Conservation (phyloP, 2,888 invertebrate genomes). For the Yponomeuta sedellus region DNA sequence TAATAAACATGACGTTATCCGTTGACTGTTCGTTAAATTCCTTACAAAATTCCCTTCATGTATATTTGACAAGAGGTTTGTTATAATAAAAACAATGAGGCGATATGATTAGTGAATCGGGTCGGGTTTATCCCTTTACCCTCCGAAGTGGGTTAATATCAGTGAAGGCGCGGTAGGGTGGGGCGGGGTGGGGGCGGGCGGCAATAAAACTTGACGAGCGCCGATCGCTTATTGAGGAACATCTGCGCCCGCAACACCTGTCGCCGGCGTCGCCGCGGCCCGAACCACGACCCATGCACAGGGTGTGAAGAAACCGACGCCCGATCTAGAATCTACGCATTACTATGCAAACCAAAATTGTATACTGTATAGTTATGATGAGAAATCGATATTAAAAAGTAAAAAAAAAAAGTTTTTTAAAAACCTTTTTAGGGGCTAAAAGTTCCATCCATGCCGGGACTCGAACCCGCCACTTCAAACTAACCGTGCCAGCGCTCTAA, state of each 20-base stretch:
- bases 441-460: no score
- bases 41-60: background rate
- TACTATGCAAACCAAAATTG: no score
- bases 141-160: background rate
- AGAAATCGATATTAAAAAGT: no score
- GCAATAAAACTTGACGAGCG: conserved; percentile 21
- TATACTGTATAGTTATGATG: no score
- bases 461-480: no score
- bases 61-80: background rate
- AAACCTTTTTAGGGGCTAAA: no score
- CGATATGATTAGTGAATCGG: background rate
- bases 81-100: background rate
- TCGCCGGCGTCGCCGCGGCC: background rate
- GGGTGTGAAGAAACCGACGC: no score
- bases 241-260: conserved; percentile 15
- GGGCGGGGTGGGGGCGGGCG: background rate
- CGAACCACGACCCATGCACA: background rate
- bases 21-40: background rate
- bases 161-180: background rate
- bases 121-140: background rate
- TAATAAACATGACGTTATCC: background rate
- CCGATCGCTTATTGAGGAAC: conserved; percentile 12
- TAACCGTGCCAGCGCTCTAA: no score
- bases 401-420: no score
- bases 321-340: no score